Evolutionary conservation across 2,888 invertebrate species (phyloP), one percentile per base, ranked within the genome.

Genomic region (Eulithis prunata): DNA sequence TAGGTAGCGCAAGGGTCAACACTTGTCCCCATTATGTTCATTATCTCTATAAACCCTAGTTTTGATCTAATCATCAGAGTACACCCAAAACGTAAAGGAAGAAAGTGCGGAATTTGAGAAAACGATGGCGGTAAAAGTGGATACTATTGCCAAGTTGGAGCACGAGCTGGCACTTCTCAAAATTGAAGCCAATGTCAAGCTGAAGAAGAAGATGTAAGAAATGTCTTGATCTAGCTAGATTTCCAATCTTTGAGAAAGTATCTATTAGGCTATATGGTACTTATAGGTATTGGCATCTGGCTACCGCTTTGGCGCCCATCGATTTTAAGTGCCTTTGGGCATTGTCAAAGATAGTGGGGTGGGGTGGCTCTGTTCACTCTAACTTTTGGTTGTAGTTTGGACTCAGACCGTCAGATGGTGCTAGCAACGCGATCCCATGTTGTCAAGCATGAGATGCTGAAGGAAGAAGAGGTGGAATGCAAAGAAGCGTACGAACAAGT

Each of bases 321-420:
- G 21, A 21, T 21, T 21, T 21, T 21, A 21, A 21, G 21, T 21
- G 21, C 21, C 21, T 21, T 21, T 21, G 2, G 21, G 21, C 21
- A 21, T 32, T 32, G 32, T 32, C 6, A 6, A 32, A 32, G 21
- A 21, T 21, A 5, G 32, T 32, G 32, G n/a, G n/a, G n/a, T n/a
- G n/a, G n/a, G n/a, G 32, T 32, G 32, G 32, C 32, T 32, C 32
- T 32, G 32, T 32, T 32, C 6, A 32, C 6, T 32, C 6, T 5
- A 28, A 41, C 12, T 46, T 61, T 11, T 55, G 11, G 0, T 60
- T 62, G 0, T 10, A 73, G 73, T n/a, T 46, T 71, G 11, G 73
- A 94, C 66, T 93, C 94, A 0, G 94, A 94, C 47, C 87, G 91
- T 7, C 87, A 89, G 68, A 95, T 95, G 94, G 93, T 93, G 72